Evolutionary conservation across 2,888 invertebrate species (phyloP).

Genomic region (Spisula subtruncata): DNA sequence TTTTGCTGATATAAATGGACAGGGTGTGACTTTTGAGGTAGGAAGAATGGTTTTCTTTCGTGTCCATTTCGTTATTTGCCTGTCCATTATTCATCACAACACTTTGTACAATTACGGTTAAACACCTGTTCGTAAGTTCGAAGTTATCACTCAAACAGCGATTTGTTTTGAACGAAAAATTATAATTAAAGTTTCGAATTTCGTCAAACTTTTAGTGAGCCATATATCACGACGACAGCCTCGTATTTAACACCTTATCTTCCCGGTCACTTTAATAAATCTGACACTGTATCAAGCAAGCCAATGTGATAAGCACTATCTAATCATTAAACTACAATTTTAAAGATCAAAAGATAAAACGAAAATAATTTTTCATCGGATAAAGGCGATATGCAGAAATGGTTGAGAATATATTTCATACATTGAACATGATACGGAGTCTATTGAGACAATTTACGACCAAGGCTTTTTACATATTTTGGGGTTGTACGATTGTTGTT

Average conservation of each 20-base stretch:
- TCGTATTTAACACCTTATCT: slow-evolving; percentile 60
- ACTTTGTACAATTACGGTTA: slow-evolving; percentile 35
- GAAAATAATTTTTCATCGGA: slow-evolving; percentile 57
- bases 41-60: not conserved
- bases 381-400: slow-evolving; percentile 48
- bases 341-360: slow-evolving; percentile 55
- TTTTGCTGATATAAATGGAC: not conserved
- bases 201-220: slow-evolving; percentile 52
- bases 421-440: slow-evolving; percentile 35
- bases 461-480: not conserved
- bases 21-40: not conserved
- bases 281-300: slow-evolving; percentile 48
- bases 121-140: slow-evolving; percentile 60
- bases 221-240: slow-evolving; percentile 55
- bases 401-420: slow-evolving; percentile 33
- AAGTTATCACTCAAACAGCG: slow-evolving; percentile 54
- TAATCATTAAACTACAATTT: slow-evolving; percentile 44
- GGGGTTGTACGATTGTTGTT: not conserved
- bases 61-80: not conserved
- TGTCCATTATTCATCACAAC: slow-evolving; percentile 24
- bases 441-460: not conserved
- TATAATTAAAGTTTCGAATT: slow-evolving; percentile 65
- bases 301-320: not conserved
- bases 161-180: slow-evolving; percentile 64
- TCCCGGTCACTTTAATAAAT: slow-evolving; percentile 48